Base-by-base conservation (phyloP, 1,140 invertebrate species). In the Penaeus indicus region DNA sequence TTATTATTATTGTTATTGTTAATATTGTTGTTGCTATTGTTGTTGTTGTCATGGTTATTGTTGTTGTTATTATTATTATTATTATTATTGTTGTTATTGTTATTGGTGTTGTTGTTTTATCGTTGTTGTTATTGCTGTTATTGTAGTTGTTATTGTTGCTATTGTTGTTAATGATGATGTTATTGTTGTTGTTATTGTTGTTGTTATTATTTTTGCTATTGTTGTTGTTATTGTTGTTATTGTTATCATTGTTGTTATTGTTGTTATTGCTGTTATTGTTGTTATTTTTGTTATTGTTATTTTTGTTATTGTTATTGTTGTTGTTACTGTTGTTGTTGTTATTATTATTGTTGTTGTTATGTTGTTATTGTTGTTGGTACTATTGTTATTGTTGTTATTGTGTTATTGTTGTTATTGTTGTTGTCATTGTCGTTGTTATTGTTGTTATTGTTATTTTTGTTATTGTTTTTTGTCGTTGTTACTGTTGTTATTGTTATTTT, bases 131-230 rank as follows among this genome's bases (percentile, higher is more conserved):
- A n/a, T n/a, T n/a, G n/a, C n/a, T n/a, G n/a, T n/a, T n/a, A n/a
- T n/a, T n/a, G n/a, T n/a, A n/a, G n/a, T n/a, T n/a, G n/a, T n/a
- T n/a, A n/a, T n/a, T n/a, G n/a, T n/a, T n/a, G n/a, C n/a, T n/a
- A n/a, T n/a, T n/a, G n/a, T n/a, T n/a, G n/a, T n/a, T n/a, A n/a
- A n/a, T n/a, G n/a, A n/a, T n/a, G n/a, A n/a, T n/a, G n/a, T n/a
- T n/a, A n/a, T n/a, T n/a, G n/a, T n/a, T n/a, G n/a, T n/a, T 64
- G n/a, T 64, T 64, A 64, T 64, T 64, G n/a, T 64, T 64, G n/a
- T 64, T 64, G n/a, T 64, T 64, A 64, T 64, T n/a, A 64, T 64
- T 64, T 18, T 64, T 64, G n/a, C n/a, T 64, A 64, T 64, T n/a
- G n/a, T 64, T 64, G 63, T 18, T 64, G n/a, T 64, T 64, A 64